Base-by-base conservation (phyloP, 1,140 invertebrate species). In the Eupristina koningsbergeri region DNA sequence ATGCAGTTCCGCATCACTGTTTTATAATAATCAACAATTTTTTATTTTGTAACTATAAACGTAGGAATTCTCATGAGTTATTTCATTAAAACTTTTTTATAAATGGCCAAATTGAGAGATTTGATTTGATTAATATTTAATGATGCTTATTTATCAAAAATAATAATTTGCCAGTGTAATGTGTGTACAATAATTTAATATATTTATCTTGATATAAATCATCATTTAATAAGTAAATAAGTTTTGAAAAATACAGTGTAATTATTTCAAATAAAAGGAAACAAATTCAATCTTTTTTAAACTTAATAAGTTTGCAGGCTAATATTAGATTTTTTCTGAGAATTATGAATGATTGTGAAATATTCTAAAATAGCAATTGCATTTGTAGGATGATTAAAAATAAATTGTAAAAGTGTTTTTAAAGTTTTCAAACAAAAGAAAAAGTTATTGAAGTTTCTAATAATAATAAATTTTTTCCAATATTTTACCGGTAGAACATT, bases 251-350 rank as follows among this genome's bases (percentile, higher is more conserved):
- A 39, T 19, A 67, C 64, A 67, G 36, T 67, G 64, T 67, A 34
- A 67, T 67, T 67, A 9, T 34, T 29, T 5, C 11, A 19, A 67
- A 67, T 67, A 39, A 36, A 67, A 39, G 1, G 17, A 67, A 67
- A 67, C 19, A 36, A 58, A 67, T 67, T 17, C 3, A 67, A 19
- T 36, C 15, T 36, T 39, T 67, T 19, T 67, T 67, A 67, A 31
- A 36, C 36, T 36, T 67, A 67, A 67, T 58, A 58, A 58, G 36
- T 3, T 39, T 36, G 29, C 1, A 36, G 36, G 36, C 31, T 67
- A 67, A 67, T 34, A 71, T 41, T 71, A 71, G 39, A 41, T n/a
- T 71, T 41, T 45, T 71, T 71, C 67, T 41, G 41, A 26, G 67
- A 71, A 71, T 71, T 71, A 71, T 71, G 1, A 41, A 41, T 36